These are phyloP conservation scores for Cynopterus sphinx DNA, from an alignment of 2,797 vertebrate species.

Conservation along the genomic window DNA sequence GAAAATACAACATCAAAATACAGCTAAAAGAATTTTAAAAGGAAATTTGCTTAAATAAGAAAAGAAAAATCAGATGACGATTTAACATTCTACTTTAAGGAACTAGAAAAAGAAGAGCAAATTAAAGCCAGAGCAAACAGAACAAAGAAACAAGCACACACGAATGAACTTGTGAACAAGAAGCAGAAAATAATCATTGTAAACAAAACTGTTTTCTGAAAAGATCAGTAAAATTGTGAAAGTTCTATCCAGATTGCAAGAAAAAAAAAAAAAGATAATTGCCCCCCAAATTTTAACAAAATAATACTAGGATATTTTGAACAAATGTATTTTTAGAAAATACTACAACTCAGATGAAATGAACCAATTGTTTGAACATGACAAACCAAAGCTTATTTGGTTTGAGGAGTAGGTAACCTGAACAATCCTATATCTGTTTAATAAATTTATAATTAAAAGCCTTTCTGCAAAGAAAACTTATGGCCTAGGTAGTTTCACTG, in stretches of 20 bases:
- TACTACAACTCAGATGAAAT: neutral
- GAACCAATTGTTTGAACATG: neutral
- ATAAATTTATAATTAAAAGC: neutral
- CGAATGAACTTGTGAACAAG: neutral
- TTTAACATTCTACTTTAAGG: neutral
- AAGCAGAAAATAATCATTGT: neutral
- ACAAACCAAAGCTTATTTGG: neutral
- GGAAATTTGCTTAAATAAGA: neutral
- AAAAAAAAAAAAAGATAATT: neutral
- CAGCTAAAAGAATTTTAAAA: neutral
- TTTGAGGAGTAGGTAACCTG: neutral
- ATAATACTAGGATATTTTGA: neutral
- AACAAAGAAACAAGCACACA: neutral
- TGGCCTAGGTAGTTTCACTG: neutral
- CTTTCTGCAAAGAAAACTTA: neutral
- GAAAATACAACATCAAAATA: neutral
- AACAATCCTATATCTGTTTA: neutral
- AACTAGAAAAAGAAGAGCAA: neutral
- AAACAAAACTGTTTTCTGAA: neutral
- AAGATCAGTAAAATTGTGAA: neutral
- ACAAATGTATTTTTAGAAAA: neutral
- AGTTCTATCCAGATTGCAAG: neutral
- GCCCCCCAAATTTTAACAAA: neutral
- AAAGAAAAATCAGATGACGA: neutral
- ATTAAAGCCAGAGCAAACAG: neutral